Percentiles rank a stretch among this genome's conserved stretches.
phyloP scores from a whole-genome alignment of 2,113 vertebrate genomes.

The Callipepla californica region DNA sequence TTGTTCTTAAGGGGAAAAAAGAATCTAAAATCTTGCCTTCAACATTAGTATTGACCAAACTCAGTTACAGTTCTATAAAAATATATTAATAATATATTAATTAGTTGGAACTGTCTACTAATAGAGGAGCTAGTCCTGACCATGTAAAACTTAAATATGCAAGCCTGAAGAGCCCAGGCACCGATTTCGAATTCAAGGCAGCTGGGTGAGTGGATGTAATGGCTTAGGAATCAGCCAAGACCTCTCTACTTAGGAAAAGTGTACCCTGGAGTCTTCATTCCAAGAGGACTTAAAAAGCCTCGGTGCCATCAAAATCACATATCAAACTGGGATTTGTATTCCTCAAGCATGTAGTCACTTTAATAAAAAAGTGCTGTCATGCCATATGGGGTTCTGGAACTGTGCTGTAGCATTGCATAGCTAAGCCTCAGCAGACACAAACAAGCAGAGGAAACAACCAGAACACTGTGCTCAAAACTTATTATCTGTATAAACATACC shows the following conservation, averaged over 20 bases:
- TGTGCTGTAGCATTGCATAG: background rate
- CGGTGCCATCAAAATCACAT: accelerated
- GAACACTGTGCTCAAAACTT: background rate
- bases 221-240: background rate
- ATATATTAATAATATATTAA: background rate
- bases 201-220: background rate
- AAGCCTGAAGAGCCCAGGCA: background rate
- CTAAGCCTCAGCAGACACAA: background rate
- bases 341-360: background rate
- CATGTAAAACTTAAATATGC: background rate
- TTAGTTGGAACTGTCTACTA: background rate
- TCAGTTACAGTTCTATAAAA: background rate
- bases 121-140: background rate
- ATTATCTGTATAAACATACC: background rate
- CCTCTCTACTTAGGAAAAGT: background rate
- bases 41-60: background rate
- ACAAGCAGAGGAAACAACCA: background rate
- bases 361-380: background rate
- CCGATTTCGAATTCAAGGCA: background rate
- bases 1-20: background rate
- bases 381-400: background rate
- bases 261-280: background rate
- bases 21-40: background rate
- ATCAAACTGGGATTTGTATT: background rate
- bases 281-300: background rate